phyloP scores from a whole-genome alignment of 2,888 invertebrate species.

The Conops quadrifasciatus region DNA sequence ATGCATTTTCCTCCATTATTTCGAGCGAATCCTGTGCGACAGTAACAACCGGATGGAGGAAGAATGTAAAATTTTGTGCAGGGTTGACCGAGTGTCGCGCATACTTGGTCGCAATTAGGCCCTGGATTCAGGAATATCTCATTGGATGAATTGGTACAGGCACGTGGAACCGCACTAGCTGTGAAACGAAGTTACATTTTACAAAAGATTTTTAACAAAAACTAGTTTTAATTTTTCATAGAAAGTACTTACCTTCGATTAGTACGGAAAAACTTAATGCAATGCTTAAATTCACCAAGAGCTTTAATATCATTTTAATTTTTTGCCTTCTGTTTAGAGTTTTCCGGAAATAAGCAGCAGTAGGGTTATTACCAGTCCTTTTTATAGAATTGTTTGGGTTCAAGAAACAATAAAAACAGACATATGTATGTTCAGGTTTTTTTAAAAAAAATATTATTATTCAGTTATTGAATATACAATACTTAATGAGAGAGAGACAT shows the following conservation, averaged over 20 bases:
- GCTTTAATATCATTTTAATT: no score
- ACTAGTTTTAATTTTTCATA: neutral
- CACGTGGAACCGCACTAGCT: neutral
- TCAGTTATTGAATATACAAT: no score
- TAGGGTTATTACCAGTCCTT: no score
- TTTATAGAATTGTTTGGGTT: no score
- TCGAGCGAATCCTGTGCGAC: neutral
- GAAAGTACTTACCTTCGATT: neutral
- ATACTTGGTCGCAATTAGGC: conserved; percentile 42
- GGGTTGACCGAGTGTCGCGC: conserved; percentile 33
- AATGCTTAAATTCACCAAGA: neutral
- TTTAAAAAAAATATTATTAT: no score
- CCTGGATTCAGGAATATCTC: conserved; percentile 42
- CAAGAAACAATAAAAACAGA: no score
- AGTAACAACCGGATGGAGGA: conserved; percentile 9
- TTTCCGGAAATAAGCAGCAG: no score
- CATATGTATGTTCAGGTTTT: no score
- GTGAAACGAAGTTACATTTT: neutral
- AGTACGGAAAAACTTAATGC: neutral
- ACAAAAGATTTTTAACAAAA: no score
- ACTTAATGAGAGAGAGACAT: no score
- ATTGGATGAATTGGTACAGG: conserved; percentile 24
- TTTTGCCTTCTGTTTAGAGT: no score
- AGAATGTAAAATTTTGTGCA: conserved; percentile 33
- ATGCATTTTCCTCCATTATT: neutral